Evolutionary conservation across 2,113 vertebrate species (phyloP).

Genomic region (Tinamus guttatus): DNA sequence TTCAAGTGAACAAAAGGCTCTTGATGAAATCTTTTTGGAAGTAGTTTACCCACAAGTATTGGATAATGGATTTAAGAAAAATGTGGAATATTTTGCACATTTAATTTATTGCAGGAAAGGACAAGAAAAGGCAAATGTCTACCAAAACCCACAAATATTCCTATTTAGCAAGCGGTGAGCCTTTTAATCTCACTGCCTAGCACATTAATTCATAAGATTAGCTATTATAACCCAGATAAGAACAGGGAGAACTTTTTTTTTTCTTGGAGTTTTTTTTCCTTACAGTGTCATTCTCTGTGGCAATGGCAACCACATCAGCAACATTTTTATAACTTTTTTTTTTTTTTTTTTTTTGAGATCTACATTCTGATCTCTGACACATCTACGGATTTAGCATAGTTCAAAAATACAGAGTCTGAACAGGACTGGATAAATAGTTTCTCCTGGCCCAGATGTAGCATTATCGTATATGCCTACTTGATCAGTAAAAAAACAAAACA

Average conservation of each 20-base stretch:
- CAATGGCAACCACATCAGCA: fast-evolving
- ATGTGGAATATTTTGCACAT: background rate
- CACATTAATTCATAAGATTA: background rate
- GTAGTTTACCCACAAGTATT: background rate
- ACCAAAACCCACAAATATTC: background rate
- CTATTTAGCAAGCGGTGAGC: background rate
- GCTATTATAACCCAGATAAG: background rate
- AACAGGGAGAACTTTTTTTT: background rate
- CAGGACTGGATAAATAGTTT: background rate
- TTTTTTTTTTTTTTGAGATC: too few relatives aligned
- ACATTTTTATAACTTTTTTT: background rate
- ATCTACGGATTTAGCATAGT: background rate
- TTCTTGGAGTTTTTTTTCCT: background rate
- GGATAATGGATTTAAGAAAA: background rate
- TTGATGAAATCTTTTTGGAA: background rate
- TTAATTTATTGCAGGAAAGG: background rate
- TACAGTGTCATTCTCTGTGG: background rate
- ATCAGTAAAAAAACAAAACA: background rate
- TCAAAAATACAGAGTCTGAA: background rate
- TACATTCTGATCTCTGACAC: background rate
- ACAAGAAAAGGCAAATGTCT: background rate
- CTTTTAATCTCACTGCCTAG: background rate
- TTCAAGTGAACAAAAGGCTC: background rate
- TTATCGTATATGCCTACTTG: background rate
- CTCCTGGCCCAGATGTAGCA: background rate